A percentile compares a stretch with the other conserved stretches of the same genome.
These are phyloP conservation scores for Palloptera scutellata DNA, from an alignment of 2,888 invertebrate species.

Conservation along the genomic window DNA sequence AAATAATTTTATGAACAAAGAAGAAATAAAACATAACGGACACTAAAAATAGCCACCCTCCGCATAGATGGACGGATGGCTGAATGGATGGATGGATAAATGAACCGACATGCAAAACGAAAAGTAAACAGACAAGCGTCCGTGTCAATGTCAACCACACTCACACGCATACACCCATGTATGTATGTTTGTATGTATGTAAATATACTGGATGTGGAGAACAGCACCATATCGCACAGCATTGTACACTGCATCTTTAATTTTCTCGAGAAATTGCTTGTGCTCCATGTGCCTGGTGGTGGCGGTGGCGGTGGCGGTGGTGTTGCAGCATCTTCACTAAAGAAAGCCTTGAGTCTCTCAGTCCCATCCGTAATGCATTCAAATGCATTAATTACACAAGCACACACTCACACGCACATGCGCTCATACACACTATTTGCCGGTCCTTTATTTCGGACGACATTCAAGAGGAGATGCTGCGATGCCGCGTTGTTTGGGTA, in stretches of 20 bases:
- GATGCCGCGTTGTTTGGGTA: too few relatives aligned
- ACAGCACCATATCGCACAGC: background rate
- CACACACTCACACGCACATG: too few relatives aligned
- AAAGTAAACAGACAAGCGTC: slow-evolving; percentile 39
- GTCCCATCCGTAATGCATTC: too few relatives aligned
- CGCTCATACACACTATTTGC: too few relatives aligned
- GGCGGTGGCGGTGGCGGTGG: slow-evolving; percentile 2
- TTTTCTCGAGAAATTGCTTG: background rate
- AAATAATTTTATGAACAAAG: slow-evolving; percentile 1
- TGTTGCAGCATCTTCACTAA: slow-evolving; percentile 6
- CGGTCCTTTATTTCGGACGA: too few relatives aligned
- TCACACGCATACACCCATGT: slow-evolving; percentile 30
- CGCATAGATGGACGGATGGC: slow-evolving; percentile 35
- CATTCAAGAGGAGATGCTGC: too few relatives aligned
- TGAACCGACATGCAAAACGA: slow-evolving; percentile 36
- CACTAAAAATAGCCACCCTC: slow-evolving; percentile 61
- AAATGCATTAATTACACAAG: too few relatives aligned
- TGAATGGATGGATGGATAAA: slow-evolving; percentile 36
- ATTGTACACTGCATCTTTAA: background rate
- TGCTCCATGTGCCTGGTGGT: slow-evolving; percentile 1
- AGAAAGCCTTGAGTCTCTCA: too few relatives aligned
- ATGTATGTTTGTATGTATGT: background rate
- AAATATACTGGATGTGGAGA: slow-evolving; percentile 8
- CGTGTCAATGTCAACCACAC: slow-evolving; percentile 45
- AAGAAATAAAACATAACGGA: slow-evolving; percentile 44